These are phyloP conservation scores for Malaclemys terrapin DNA, from an alignment of 2,113 vertebrate genomes.

Conservation along the genomic window DNA sequence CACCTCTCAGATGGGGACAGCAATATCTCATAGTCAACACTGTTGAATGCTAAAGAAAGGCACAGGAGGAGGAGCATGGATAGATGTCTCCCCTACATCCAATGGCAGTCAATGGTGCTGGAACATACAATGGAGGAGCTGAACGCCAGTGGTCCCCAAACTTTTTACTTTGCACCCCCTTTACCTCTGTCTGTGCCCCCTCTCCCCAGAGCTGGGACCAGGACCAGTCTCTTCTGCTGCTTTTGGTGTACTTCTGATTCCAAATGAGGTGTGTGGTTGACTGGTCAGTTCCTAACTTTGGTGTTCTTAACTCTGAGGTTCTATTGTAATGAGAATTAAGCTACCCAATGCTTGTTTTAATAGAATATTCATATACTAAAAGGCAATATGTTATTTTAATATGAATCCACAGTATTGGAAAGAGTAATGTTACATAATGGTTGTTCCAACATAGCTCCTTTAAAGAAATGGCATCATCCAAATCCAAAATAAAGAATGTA, in stretches of 20 bases:
- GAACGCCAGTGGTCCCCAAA: too few relatives aligned
- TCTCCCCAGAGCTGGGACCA: too few relatives aligned
- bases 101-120: neutral
- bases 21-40: neutral
- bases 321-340: neutral
- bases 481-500: neutral
- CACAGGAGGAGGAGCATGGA: neutral
- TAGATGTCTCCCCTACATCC: neutral
- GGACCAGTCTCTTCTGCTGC: too few relatives aligned
- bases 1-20: neutral
- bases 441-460: neutral
- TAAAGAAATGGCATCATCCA: neutral
- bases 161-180: too few relatives aligned
- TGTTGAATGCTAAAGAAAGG: neutral
- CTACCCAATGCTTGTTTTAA: neutral
- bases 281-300: too few relatives aligned
- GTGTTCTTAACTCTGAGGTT: too few relatives aligned
- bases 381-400: neutral
- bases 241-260: too few relatives aligned
- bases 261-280: too few relatives aligned
- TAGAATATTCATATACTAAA: neutral
- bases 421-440: neutral
- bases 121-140: too few relatives aligned
- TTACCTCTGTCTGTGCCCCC: too few relatives aligned
- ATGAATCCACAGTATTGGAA: neutral